phyloP scores from a whole-genome alignment of 2,797 vertebrate species.

The Halcyon badia region DNA sequence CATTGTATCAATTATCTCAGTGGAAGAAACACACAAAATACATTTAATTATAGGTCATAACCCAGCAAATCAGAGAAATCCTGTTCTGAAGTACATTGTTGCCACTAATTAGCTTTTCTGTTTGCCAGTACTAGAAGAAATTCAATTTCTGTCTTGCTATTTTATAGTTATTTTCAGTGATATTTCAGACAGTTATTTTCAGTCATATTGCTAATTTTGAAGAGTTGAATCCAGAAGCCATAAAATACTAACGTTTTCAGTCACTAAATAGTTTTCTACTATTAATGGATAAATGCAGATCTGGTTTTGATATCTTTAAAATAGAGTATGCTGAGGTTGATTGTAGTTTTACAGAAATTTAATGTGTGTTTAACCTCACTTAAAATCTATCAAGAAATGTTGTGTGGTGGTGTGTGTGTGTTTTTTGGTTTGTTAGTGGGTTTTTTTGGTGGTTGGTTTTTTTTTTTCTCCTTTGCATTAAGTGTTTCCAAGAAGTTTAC shows the following conservation, averaged over 20 bases:
- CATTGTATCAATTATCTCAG: slow-evolving; percentile 76
- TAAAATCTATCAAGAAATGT: background rate
- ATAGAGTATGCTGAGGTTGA: background rate
- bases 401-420: too few species aligned
- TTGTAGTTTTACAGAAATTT: background rate
- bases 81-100: slow-evolving; percentile 78
- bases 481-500: background rate
- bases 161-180: slow-evolving; percentile 49
- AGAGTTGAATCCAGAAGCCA: background rate
- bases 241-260: background rate
- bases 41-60: slow-evolving; percentile 81
- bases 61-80: slow-evolving; percentile 78
- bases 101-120: slow-evolving; percentile 77
- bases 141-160: slow-evolving; percentile 55
- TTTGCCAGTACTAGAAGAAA: slow-evolving; percentile 72
- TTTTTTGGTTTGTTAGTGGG: background rate
- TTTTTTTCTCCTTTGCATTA: background rate
- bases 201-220: slow-evolving; percentile 37
- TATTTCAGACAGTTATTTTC: slow-evolving; percentile 47
- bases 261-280: background rate
- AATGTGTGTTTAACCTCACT: background rate
- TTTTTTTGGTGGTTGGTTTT: background rate
- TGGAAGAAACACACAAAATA: slow-evolving; percentile 76
- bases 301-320: background rate
- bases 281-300: background rate